These are phyloP conservation scores for Agonopterix alstromeriana DNA, from an alignment of 2,888 invertebrate species.

Conservation along the genomic window DNA sequence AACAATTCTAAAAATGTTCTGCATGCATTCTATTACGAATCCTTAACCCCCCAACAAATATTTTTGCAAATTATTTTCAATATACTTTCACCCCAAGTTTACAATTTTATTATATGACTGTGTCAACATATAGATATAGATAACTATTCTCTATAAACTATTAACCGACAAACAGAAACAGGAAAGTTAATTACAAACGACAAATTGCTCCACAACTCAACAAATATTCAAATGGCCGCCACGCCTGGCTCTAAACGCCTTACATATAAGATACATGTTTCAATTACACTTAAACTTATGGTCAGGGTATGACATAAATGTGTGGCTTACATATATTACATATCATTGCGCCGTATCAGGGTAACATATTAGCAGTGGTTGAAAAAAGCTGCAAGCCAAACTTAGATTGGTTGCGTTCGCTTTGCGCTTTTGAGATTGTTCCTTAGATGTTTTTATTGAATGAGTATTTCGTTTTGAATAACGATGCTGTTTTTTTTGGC, in stretches of 20 bases:
- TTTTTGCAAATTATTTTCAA: too few relatives aligned
- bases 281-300: slow-evolving; percentile 53
- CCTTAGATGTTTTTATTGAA: too few relatives aligned
- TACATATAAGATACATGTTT: slow-evolving; percentile 46
- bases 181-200: slow-evolving; percentile 15
- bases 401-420: slow-evolving; percentile 20
- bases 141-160: not conserved
- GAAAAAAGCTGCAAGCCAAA: slow-evolving; percentile 40
- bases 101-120: too few relatives aligned
- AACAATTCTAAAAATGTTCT: too few relatives aligned
- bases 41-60: too few relatives aligned
- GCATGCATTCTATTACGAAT: too few relatives aligned
- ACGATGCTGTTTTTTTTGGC: too few relatives aligned
- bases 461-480: too few relatives aligned
- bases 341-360: slow-evolving; percentile 43
- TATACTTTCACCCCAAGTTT: too few relatives aligned
- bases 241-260: slow-evolving; percentile 17
- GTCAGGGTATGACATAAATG: slow-evolving; percentile 54
- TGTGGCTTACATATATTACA: slow-evolving; percentile 24
- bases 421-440: slow-evolving; percentile 6
- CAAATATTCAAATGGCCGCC: slow-evolving; percentile 27
- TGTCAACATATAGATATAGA: too few relatives aligned
- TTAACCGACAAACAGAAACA: too few relatives aligned
- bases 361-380: slow-evolving; percentile 47
- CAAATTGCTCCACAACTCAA: slow-evolving; percentile 15